Evolutionary conservation across 2,888 invertebrate genomes (phyloP), one percentile per base, ranked within the genome.

Genomic region (Lissonota sp.): DNA sequence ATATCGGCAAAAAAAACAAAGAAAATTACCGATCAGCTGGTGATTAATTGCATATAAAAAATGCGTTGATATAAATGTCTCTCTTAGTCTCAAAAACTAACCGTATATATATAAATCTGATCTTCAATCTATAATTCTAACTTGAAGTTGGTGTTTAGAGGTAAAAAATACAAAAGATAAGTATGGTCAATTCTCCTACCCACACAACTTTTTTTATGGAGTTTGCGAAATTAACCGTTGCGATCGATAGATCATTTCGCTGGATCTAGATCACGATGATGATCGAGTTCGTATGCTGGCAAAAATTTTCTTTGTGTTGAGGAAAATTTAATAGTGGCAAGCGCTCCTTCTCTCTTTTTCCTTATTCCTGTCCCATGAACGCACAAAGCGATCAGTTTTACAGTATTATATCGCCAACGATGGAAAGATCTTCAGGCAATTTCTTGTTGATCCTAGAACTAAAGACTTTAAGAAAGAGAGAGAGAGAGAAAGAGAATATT

Each of bases 401-500:
- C 14, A 40, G 58, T 60, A 14, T 67, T 57, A 57, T 69, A 14
- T 74, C 37, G 37, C 58, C 7, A 44, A 63, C 57, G 49, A 40
- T 63, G 64, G 37, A 74, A 74, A 74, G 57, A 69, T 69, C 63
- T 64, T 39, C 69, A 79, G 63, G 64, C 75, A 42, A 62, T 70
- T 79, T 79, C 67, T 79, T 77, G 77, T 57, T 26, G 16, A 42
- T 37, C 63, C 64, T 49, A 42, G 57, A 58, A 46, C 63, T 60
- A 6, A 42, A 40, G 16, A 16, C 14, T 14, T 5, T 26, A 3
- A 26, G 40, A 60, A 3, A 26, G 40, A 60, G 72, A 46, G 57
- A n/a, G 26, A 57, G 26, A 26, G 37, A 46, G 44, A 63, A 7
- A 8, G 12, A 53, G 12, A 10, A 58, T 16, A 62, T 62, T 62